phyloP scores from a whole-genome alignment of 2,888 invertebrate genomes.

The Drosophila mettleri region DNA sequence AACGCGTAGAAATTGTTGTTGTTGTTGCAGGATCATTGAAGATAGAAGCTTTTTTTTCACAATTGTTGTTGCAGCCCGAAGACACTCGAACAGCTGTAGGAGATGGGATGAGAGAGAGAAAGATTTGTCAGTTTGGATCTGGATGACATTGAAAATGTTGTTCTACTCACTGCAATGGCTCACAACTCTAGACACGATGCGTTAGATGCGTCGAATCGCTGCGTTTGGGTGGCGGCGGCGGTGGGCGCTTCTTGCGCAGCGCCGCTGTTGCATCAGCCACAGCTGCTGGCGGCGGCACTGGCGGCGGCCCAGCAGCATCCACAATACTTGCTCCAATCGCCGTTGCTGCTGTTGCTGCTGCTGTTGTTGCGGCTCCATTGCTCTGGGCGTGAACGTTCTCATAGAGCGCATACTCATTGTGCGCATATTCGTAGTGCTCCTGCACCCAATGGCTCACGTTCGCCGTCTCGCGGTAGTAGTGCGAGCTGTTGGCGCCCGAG shows the following conservation, averaged over 20 bases:
- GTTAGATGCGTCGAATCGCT: constrained; percentile 94
- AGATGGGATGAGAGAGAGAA: background rate
- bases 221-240: constrained; percentile 95
- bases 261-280: constrained; percentile 59
- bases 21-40: constrained; percentile 9
- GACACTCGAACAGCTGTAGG: background rate
- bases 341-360: background rate
- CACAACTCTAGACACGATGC: constrained; percentile 80
- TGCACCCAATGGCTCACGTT: constrained; percentile 96
- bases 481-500: constrained; percentile 79
- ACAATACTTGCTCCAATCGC: background rate
- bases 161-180: constrained; percentile 33
- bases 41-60: no score
- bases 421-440: constrained; percentile 89
- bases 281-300: constrained; percentile 52
- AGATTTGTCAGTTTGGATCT: background rate
- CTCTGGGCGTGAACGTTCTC: constrained; percentile 89
- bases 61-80: constrained; percentile 12
- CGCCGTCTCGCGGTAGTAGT: constrained; percentile 86
- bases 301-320: constrained; percentile 85
- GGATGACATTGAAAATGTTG: no score
- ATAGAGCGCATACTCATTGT: constrained; percentile 86
- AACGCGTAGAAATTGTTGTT: constrained; percentile 30
- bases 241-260: constrained; percentile 89
- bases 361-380: constrained; percentile 21